These are phyloP conservation scores for Melanostoma mellinum DNA, from an alignment of 2,888 invertebrate genomes.

Conservation along the genomic window DNA sequence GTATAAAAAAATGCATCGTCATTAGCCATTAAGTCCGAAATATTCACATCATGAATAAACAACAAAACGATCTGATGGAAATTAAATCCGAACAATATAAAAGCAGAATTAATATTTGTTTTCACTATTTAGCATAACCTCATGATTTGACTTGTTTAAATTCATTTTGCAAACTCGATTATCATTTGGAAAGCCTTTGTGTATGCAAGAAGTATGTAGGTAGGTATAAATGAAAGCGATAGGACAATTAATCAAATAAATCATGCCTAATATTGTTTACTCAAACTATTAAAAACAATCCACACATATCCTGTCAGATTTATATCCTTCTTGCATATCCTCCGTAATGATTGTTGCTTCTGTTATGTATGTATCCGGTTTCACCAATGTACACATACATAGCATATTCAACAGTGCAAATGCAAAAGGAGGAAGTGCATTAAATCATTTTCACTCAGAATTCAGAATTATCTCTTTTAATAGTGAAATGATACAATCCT, in stretches of 20 bases:
- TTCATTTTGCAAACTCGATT: constrained; percentile 52
- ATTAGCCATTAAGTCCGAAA: no score
- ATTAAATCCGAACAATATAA: background rate
- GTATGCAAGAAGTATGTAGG: constrained; percentile 11
- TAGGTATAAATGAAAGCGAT: constrained; percentile 59
- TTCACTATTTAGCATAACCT: background rate
- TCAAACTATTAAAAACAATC: constrained; percentile 70
- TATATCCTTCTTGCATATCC: constrained; percentile 53
- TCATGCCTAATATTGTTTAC: constrained; percentile 66
- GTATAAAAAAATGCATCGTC: background rate
- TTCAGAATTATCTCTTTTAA: constrained; percentile 30
- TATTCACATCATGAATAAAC: no score
- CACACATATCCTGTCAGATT: constrained; percentile 56
- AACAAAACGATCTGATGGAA: background rate
- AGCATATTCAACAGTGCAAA: constrained; percentile 25
- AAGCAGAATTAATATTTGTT: no score
- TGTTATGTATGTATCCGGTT: constrained; percentile 19
- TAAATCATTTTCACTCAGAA: background rate
- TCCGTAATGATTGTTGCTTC: constrained; percentile 18
- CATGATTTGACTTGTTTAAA: constrained; percentile 3
- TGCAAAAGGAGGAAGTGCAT: constrained; percentile 27
- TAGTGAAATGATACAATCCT: constrained; percentile 53
- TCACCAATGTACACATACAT: constrained; percentile 12
- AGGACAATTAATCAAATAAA: constrained; percentile 70
- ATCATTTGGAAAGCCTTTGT: constrained; percentile 36